Evolutionary conservation across 2,797 vertebrate species (phyloP).

Genomic region (Emys orbicularis): DNA sequence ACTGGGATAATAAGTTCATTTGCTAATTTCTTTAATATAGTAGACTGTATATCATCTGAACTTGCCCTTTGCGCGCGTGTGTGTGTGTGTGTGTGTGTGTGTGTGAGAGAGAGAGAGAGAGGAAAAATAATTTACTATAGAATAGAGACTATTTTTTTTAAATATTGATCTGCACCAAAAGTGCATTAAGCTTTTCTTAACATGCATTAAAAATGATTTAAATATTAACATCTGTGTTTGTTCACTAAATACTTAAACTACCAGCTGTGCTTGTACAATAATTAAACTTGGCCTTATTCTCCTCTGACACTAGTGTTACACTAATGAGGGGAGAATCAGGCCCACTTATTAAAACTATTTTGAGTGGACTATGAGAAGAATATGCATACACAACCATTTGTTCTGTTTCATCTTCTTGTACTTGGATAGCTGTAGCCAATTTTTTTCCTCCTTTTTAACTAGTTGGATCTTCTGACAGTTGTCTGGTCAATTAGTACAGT

Average conservation of each 20-base stretch:
- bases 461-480: not conserved
- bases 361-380: not conserved
- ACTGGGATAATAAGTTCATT: not conserved
- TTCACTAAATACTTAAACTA: not conserved
- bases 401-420: not conserved
- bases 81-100: no score
- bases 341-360: not conserved
- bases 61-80: not conserved
- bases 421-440: not conserved
- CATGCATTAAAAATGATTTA: not conserved
- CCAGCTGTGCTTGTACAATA: rapidly evolving
- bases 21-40: not conserved
- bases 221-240: not conserved
- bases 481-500: rapidly evolving
- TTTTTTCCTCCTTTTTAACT: rapidly evolving
- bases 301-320: not conserved
- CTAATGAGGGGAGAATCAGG: not conserved
- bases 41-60: not conserved
- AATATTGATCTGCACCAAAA: not conserved
- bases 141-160: not conserved
- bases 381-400: not conserved
- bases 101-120: not conserved
- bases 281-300: not conserved
- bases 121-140: not conserved
- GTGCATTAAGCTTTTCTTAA: not conserved